A percentile compares a stretch with the other conserved stretches of the same genome.
These are phyloP conservation scores for Chloromyia formosa DNA, from an alignment of 2,888 invertebrate genomes.

Conservation along the genomic window DNA sequence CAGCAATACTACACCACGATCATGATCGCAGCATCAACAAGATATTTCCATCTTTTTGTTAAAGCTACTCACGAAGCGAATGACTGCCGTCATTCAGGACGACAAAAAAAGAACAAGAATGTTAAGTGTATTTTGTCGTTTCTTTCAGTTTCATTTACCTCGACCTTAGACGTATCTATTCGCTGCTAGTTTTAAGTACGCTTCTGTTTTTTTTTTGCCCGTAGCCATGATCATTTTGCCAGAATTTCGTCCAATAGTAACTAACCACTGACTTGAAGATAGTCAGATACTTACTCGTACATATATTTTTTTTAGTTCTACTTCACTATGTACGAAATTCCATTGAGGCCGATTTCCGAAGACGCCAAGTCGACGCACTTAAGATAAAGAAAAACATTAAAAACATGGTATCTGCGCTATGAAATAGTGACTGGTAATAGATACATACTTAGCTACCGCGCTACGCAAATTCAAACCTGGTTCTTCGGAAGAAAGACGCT, in stretches of 20 bases:
- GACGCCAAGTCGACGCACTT: slow-evolving; percentile 21
- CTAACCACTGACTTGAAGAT: neutral
- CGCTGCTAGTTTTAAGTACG: neutral
- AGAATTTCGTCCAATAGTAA: neutral
- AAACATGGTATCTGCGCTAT: slow-evolving; percentile 17
- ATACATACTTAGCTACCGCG: slow-evolving; percentile 32
- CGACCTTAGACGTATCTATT: too few species aligned
- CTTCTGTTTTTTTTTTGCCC: neutral
- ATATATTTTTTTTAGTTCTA: neutral
- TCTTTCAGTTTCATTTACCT: too few species aligned
- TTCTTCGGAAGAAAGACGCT: slow-evolving; percentile 9
- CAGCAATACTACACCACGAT: slow-evolving; percentile 10
- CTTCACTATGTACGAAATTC: neutral
- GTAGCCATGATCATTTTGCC: neutral
- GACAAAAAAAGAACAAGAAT: too few species aligned
- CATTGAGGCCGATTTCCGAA: slow-evolving; percentile 1
- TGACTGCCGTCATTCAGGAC: neutral
- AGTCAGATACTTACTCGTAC: too few species aligned
- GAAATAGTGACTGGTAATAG: slow-evolving; percentile 21
- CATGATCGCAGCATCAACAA: slow-evolving; percentile 27
- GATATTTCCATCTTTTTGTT: neutral
- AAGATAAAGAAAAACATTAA: slow-evolving; percentile 29
- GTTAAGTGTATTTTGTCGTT: too few species aligned
- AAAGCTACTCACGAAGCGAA: neutral
- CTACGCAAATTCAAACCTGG: slow-evolving; percentile 19